Percentiles rank a stretch among this genome's conserved stretches.
Conservation (phyloP, 2,797 vertebrate genomes). For the Rhinatrema bivittatum region DNA sequence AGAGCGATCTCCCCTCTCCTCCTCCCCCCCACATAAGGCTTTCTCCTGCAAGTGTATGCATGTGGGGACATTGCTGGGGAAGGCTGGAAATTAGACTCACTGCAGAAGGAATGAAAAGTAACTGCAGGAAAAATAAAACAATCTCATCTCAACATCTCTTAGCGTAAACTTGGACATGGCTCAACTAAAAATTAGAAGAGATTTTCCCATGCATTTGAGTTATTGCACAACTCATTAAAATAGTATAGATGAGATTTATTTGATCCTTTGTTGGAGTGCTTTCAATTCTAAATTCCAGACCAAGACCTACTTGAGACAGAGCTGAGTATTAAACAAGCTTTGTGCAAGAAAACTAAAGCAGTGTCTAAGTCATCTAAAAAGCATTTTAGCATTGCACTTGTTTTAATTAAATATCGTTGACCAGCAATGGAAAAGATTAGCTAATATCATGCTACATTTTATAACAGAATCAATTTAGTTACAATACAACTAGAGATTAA, state of each 20-base stretch:
- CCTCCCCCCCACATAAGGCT: too few species aligned
- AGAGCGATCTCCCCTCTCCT: slow-evolving; percentile 36
- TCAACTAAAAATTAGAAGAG: slow-evolving; percentile 23
- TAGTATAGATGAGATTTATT: slow-evolving; percentile 25
- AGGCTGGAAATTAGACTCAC: slow-evolving; percentile 21
- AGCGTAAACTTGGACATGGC: slow-evolving; percentile 27
- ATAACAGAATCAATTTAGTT: too few species aligned
- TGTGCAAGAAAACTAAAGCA: not conserved
- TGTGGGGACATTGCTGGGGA: not conserved
- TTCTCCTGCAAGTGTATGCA: not conserved
- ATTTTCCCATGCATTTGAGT: slow-evolving; percentile 44
- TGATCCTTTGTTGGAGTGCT: slow-evolving; percentile 34
- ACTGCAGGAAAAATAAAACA: slow-evolving; percentile 12
- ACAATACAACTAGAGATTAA: too few species aligned
- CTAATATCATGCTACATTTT: too few species aligned
- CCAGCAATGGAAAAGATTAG: too few species aligned
- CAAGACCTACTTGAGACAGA: slow-evolving; percentile 8
- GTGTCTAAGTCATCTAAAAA: not conserved
- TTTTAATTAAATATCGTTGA: not conserved
- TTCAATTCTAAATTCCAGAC: slow-evolving; percentile 27
- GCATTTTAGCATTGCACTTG: not conserved
- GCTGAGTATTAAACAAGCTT: not conserved
- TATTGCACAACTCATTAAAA: slow-evolving; percentile 43
- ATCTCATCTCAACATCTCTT: slow-evolving; percentile 35
- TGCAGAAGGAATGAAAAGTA: slow-evolving; percentile 22